phyloP scores from a whole-genome alignment of 2,888 invertebrate genomes.

The Lycaena phlaeas region DNA sequence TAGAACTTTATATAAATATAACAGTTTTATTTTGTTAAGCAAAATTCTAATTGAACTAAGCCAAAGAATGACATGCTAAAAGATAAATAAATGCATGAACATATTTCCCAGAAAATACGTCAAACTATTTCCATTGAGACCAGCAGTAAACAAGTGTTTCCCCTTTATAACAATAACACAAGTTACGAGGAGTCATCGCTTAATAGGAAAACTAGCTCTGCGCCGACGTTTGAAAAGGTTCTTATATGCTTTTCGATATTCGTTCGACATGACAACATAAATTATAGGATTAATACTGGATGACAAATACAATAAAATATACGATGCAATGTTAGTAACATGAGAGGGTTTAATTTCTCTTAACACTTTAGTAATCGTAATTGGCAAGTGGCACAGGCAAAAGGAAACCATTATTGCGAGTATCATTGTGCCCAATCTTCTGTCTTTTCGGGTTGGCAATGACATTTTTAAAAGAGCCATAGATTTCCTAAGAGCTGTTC shows the following conservation, averaged over 20 bases:
- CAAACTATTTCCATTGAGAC: too few relatives aligned
- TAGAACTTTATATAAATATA: too few relatives aligned
- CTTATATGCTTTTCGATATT: conserved; percentile 90
- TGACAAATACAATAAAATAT: conserved; percentile 87
- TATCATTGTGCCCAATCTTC: conserved; percentile 87
- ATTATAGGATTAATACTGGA: conserved; percentile 93
- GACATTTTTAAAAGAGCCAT: conserved; percentile 64
- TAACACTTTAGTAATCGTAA: conserved; percentile 88
- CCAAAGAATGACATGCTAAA: too few relatives aligned
- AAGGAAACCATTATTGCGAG: conserved; percentile 92
- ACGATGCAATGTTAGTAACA: conserved; percentile 84
- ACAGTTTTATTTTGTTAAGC: too few relatives aligned
- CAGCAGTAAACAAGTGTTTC: too few relatives aligned
- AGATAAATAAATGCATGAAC: too few relatives aligned
- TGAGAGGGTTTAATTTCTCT: conserved; percentile 75
- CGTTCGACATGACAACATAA: conserved; percentile 94
- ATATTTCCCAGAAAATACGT: too few relatives aligned
- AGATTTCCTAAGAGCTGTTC: conserved; percentile 42
- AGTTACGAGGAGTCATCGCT: too few relatives aligned
- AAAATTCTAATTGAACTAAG: too few relatives aligned
- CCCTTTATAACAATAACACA: too few relatives aligned
- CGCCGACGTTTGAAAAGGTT: conserved; percentile 76
- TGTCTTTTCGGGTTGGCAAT: conserved; percentile 82
- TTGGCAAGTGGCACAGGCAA: conserved; percentile 91
- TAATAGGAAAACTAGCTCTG: conserved; percentile 23